Base-by-base conservation (phyloP, 2,888 invertebrate genomes). In the Cremastinae sp. region DNA sequence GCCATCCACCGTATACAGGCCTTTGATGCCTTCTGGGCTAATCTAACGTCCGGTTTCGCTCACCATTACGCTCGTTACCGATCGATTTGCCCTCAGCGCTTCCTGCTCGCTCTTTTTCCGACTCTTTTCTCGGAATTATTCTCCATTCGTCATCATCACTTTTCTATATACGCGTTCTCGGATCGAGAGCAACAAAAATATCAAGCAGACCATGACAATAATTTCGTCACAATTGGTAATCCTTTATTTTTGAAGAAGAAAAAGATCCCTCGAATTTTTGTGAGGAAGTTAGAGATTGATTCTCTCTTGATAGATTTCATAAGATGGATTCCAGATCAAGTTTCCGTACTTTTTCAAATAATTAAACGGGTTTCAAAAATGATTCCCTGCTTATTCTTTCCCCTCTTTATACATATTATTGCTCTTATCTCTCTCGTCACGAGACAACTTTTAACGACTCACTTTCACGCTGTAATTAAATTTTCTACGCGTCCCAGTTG, bases 401-500 rank as follows among this genome's bases (percentile, higher is more conserved):
- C 41, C 41, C 41, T 41, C 28, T 28, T 28, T 28, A n/a, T n/a
- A n/a, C n/a, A 18, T 14, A 58, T n/a, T 18, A 20, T 20, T 16
- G 16, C 14, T 12, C 39, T 35, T 39, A n/a, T 53, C 51, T 58
- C 56, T 55, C 69, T 70, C 66, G 37, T 62, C 61, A 55, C 62
- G 55, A 28, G 70, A 73, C 59, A 75, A 74, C 73, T 78, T 78
- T 78, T 74, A 78, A 79, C 77, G 77, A 79, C 77, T 77, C 64
- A 74, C 72, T 76, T 74, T 64, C 75, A 61, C 74, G 65, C 62
- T 75, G 83, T 85, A 85, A 85, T 85, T 84, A 85, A 85, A 85
- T 85, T 84, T 28, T 85, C 80, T 78, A 76, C 82, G 61, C 49
- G 62, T 62, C 51, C 45, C 68, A 45, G 41, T 22, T n/a, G 61